phyloP scores from a whole-genome alignment of 2,113 vertebrate genomes.

The Vimba vimba region DNA sequence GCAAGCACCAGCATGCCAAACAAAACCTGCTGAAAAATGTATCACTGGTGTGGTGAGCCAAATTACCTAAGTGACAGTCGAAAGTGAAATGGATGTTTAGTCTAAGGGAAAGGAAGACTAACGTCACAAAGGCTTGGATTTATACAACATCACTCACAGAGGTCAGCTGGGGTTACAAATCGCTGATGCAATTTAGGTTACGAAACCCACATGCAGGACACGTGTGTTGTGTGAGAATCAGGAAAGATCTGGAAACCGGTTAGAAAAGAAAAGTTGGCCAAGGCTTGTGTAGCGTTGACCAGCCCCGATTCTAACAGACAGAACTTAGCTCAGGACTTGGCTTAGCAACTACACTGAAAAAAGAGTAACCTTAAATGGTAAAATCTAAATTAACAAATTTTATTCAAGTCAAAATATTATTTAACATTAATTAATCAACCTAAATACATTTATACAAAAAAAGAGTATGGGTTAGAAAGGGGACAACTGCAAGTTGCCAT shows the following conservation, averaged over 20 bases:
- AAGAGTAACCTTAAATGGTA: too few species aligned
- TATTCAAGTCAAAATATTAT: too few species aligned
- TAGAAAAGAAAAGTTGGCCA: background rate
- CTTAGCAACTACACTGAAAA: background rate
- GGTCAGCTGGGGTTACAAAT: background rate
- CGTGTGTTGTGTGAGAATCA: background rate
- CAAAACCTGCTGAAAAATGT: background rate
- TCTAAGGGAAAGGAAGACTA: background rate
- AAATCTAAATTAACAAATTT: too few species aligned
- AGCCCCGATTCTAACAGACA: background rate
- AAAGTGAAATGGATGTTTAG: constrained; percentile 1
- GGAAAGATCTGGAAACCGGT: background rate
- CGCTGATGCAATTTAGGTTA: background rate
- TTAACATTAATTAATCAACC: too few species aligned
- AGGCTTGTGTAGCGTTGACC: background rate
- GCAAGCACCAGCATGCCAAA: constrained; percentile 27
- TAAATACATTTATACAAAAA: too few species aligned
- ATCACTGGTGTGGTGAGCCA: background rate
- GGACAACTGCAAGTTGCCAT: too few species aligned
- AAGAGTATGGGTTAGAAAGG: too few species aligned
- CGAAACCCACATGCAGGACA: background rate
- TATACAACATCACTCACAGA: background rate
- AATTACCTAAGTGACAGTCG: background rate
- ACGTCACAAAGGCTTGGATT: constrained; percentile 1
- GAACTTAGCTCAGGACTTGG: background rate